phyloP scores from a whole-genome alignment of 1,140 invertebrate genomes.

The Drusus annulatus region DNA sequence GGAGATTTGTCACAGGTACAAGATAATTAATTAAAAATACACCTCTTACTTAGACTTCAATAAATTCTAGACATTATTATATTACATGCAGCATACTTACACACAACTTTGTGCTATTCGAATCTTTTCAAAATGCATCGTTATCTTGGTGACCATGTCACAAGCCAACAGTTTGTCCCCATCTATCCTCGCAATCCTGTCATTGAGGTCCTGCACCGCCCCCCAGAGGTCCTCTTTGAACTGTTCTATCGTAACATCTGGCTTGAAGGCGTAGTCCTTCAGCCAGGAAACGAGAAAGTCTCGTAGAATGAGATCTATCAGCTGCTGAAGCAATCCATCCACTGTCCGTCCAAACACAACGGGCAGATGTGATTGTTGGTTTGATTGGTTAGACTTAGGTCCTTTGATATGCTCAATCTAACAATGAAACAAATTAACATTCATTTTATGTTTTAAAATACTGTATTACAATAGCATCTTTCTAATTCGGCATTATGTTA shows the following conservation, averaged over 20 bases:
- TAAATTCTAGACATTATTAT: too few relatives aligned
- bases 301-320: conserved; percentile 84
- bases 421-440: conserved; percentile 21
- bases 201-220: conserved; percentile 82
- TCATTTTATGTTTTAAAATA: too few relatives aligned
- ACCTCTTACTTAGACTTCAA: too few relatives aligned
- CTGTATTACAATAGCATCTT: too few relatives aligned
- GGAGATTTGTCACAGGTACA: too few relatives aligned
- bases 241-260: conserved; percentile 74
- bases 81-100: conserved; percentile 71
- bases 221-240: conserved; percentile 89
- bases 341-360: conserved; percentile 85
- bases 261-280: conserved; percentile 76
- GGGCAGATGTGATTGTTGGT: conserved; percentile 74
- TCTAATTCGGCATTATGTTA: background rate
- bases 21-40: too few relatives aligned
- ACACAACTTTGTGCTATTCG: conserved; percentile 81
- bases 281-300: conserved; percentile 87
- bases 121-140: conserved; percentile 89
- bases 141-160: conserved; percentile 85
- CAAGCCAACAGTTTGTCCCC: conserved; percentile 86
- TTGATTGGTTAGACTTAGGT: conserved; percentile 55
- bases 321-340: conserved; percentile 85
- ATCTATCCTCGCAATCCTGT: conserved; percentile 82
- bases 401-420: conserved; percentile 47